These are phyloP conservation scores for Vesta saturnalis DNA, from an alignment of 2,888 invertebrate genomes.

Conservation along the genomic window DNA sequence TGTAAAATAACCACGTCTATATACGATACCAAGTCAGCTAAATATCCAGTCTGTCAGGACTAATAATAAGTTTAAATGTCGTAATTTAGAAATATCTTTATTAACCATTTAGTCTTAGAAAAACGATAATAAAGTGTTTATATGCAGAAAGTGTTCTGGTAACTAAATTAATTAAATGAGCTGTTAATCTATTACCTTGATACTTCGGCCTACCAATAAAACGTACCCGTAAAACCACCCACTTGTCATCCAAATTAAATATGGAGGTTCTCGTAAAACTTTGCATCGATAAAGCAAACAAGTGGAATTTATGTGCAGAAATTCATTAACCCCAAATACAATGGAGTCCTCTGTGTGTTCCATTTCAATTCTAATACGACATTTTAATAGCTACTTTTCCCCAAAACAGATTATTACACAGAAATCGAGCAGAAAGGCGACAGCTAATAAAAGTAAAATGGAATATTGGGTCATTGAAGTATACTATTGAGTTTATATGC, in stretches of 20 bases:
- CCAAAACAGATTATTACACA: background rate
- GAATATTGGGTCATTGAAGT: constrained; percentile 5
- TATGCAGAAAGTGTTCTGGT: background rate
- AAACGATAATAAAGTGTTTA: no score
- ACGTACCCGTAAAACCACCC: background rate
- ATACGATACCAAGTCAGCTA: no score
- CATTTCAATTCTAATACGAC: background rate
- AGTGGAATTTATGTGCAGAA: background rate
- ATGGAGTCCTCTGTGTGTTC: background rate
- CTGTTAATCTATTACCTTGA: background rate
- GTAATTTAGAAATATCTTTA: no score
- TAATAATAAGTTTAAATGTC: no score
- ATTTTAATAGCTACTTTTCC: background rate
- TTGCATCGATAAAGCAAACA: constrained; percentile 1
- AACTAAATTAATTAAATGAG: background rate
- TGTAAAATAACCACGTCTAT: no score
- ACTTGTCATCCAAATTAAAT: background rate
- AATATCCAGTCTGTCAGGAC: no score
- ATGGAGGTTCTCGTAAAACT: background rate
- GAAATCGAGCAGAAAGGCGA: constrained; percentile 2
- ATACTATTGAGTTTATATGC: constrained; percentile 2
- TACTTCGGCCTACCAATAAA: background rate
- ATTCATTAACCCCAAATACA: background rate
- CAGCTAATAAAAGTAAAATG: constrained; percentile 2
- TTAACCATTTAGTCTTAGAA: no score